Conservation (phyloP, 2,888 invertebrate genomes). For the Andrena hattorfiana region DNA sequence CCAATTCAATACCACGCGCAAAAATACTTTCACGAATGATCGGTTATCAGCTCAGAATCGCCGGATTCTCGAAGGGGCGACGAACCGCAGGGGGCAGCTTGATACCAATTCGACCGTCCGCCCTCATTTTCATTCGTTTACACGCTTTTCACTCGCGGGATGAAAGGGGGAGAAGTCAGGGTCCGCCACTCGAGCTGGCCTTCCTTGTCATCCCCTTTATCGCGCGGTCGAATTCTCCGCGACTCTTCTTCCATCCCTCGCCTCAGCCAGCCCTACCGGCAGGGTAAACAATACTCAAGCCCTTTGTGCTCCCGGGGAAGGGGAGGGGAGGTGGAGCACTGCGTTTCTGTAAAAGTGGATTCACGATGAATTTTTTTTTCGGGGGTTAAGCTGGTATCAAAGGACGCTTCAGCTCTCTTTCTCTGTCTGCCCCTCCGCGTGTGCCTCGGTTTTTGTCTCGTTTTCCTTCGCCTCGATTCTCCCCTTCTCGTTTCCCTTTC, state of each 20-base stretch:
- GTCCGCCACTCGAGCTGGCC: conserved; percentile 36
- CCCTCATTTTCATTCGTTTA: conserved; percentile 65
- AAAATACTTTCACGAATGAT: neutral
- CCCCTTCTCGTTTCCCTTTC: too few species aligned
- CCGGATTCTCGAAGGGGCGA: neutral
- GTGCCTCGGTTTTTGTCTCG: neutral
- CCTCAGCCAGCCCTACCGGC: conserved; percentile 40
- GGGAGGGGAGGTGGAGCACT: neutral
- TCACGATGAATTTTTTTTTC: conserved; percentile 65
- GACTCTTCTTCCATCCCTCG: conserved; percentile 27
- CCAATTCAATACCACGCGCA: too few species aligned
- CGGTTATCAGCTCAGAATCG: neutral
- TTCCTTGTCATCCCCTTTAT: conserved; percentile 68
- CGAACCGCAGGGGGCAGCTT: conserved; percentile 1
- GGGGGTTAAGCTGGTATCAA: conserved; percentile 63
- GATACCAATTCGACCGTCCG: conserved; percentile 41
- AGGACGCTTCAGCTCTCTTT: conserved; percentile 32
- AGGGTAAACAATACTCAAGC: conserved; percentile 66
- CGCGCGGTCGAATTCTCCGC: conserved; percentile 67
- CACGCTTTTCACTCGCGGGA: conserved; percentile 47
- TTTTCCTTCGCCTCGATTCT: too few species aligned
- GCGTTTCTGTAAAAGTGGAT: conserved; percentile 62
- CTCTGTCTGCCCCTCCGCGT: neutral
- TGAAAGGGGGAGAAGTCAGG: conserved; percentile 35
- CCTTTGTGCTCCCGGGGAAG: conserved; percentile 49